phyloP scores from a whole-genome alignment of 2,888 invertebrate genomes.

The Polyploca ridens region DNA sequence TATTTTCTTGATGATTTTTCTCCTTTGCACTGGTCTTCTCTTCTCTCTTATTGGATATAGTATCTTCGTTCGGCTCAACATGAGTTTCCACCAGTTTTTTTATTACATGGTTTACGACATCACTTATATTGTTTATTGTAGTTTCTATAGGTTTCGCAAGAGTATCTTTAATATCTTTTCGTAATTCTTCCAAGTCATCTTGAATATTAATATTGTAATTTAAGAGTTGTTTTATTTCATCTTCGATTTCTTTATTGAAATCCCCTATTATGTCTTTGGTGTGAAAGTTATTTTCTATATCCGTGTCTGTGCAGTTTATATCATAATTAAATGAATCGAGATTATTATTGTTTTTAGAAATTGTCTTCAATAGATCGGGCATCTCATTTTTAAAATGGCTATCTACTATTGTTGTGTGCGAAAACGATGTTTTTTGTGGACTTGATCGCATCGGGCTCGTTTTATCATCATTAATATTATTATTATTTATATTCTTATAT shows the following conservation, averaged over 20 bases:
- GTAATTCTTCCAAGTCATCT: slow-evolving; percentile 76
- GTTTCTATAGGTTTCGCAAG: slow-evolving; percentile 79
- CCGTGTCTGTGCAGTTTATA: slow-evolving; percentile 64
- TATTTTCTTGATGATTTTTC: slow-evolving; percentile 43
- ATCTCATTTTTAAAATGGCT: slow-evolving; percentile 61
- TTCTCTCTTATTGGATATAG: neutral
- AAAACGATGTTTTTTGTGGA: slow-evolving; percentile 35
- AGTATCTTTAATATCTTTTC: slow-evolving; percentile 79
- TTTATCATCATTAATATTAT: slow-evolving; percentile 59
- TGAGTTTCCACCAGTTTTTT: slow-evolving; percentile 77
- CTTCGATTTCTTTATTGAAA: slow-evolving; percentile 85
- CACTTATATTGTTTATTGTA: slow-evolving; percentile 81
- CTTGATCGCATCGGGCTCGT: slow-evolving; percentile 38
- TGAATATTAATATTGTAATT: slow-evolving; percentile 78
- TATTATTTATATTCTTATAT: slow-evolving; percentile 68
- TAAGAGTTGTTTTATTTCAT: slow-evolving; percentile 81
- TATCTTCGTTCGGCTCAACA: slow-evolving; percentile 51
- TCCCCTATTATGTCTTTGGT: slow-evolving; percentile 83
- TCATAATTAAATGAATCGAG: slow-evolving; percentile 55
- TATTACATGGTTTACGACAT: slow-evolving; percentile 80
- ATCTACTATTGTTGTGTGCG: slow-evolving; percentile 45
- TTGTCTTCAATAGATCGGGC: slow-evolving; percentile 75
- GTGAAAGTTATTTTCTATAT: slow-evolving; percentile 78
- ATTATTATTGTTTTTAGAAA: slow-evolving; percentile 72
- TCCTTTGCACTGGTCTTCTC: neutral